Evolutionary conservation across 2,797 vertebrate species (phyloP).

Genomic region (Epinephelus malabaricus): DNA sequence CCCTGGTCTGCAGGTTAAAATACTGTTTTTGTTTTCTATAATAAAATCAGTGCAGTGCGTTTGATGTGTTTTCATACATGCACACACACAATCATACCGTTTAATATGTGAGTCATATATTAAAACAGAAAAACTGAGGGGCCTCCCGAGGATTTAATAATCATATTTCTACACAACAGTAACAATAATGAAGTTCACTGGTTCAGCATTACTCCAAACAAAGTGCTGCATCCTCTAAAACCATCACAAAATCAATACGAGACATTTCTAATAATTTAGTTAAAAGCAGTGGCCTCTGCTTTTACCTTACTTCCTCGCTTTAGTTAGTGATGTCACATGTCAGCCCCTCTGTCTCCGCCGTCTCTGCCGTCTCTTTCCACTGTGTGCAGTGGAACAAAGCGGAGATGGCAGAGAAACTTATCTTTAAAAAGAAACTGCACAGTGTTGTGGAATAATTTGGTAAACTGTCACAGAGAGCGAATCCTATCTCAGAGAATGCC

Average conservation of each 20-base stretch:
- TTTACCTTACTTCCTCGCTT: slow-evolving; percentile 29
- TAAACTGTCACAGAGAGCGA: slow-evolving; percentile 75
- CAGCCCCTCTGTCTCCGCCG: slow-evolving; percentile 32
- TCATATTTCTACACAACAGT: slow-evolving; percentile 21
- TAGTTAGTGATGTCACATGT: slow-evolving; percentile 54
- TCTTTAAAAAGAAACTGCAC: slow-evolving; percentile 77
- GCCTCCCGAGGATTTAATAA: slow-evolving; percentile 22
- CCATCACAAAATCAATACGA: slow-evolving; percentile 51
- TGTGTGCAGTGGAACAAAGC: slow-evolving; percentile 70
- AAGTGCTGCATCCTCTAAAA: slow-evolving; percentile 26
- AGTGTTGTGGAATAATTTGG: slow-evolving; percentile 75
- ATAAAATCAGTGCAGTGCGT: neutral
- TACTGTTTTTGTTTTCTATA: neutral
- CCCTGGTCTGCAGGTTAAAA: neutral
- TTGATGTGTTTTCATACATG: slow-evolving; percentile 9
- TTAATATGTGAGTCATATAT: slow-evolving; percentile 1
- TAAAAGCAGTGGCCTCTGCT: slow-evolving; percentile 33
- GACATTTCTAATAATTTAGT: slow-evolving; percentile 26
- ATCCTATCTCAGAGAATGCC: slow-evolving; percentile 71
- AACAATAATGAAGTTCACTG: slow-evolving; percentile 38
- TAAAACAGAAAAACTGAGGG: neutral
- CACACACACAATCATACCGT: neutral
- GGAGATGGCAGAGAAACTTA: slow-evolving; percentile 69
- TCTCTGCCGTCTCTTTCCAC: slow-evolving; percentile 55
- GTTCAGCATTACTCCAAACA: slow-evolving; percentile 39